Evolutionary conservation across 2,113 vertebrate species (phyloP).

Genomic region (Pristiophorus japonicus): DNA sequence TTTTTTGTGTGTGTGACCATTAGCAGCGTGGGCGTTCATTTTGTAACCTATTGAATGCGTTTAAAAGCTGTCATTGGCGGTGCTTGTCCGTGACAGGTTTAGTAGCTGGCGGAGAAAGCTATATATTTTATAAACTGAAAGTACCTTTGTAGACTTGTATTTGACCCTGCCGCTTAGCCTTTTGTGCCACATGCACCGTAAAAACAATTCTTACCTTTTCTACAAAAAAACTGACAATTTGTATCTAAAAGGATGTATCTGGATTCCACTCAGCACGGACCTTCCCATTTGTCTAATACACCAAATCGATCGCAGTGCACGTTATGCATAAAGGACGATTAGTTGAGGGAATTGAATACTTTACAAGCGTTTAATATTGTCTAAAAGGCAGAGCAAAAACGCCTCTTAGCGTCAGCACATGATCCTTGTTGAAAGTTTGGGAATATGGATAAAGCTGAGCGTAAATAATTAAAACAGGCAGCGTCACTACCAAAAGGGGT

Average conservation of each 20-base stretch:
- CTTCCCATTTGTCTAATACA: neutral
- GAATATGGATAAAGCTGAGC: neutral
- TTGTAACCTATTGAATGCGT: neutral
- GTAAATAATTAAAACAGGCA: neutral
- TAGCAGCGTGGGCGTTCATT: constrained; percentile 27
- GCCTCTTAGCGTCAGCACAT: neutral
- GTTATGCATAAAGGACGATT: neutral
- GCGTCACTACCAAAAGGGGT: neutral
- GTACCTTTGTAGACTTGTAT: neutral
- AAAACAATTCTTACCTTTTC: neutral
- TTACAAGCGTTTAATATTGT: neutral
- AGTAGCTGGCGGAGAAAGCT: neutral
- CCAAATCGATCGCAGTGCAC: neutral
- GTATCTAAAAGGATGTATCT: neutral
- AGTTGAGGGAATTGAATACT: neutral
- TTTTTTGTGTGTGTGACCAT: neutral
- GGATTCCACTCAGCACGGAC: neutral
- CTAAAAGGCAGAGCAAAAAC: neutral
- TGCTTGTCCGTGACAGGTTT: neutral
- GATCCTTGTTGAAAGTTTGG: neutral
- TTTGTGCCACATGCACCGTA: neutral
- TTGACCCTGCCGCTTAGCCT: neutral
- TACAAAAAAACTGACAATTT: neutral
- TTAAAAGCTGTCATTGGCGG: neutral
- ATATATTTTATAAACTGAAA: constrained; percentile 1